Percentiles rank a stretch among this genome's conserved stretches.
Evolutionary conservation across 1,140 invertebrate genomes (phyloP).

Genomic region (Drosophila dunni): DNA sequence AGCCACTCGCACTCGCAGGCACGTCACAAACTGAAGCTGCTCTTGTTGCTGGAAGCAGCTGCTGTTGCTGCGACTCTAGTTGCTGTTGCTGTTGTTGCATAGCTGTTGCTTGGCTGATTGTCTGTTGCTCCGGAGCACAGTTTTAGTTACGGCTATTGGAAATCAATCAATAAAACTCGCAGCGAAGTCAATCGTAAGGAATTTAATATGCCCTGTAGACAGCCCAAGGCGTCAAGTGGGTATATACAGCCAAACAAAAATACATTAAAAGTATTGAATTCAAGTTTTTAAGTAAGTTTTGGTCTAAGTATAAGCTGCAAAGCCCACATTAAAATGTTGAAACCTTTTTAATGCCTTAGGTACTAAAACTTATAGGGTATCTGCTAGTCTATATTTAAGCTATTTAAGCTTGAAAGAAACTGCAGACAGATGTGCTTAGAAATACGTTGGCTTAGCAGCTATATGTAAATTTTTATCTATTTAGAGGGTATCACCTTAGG

Average conservation of each 20-base stretch:
- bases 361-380: too few species aligned
- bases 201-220: constrained; percentile 44
- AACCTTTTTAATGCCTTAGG: too few species aligned
- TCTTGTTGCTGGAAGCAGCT: constrained; percentile 16
- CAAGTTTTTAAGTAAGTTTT: too few species aligned
- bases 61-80: constrained; percentile 1
- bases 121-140: constrained; percentile 48
- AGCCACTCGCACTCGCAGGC: constrained; percentile 24
- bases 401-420: too few species aligned
- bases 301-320: too few species aligned
- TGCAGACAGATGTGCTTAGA: too few species aligned
- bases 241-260: not conserved
- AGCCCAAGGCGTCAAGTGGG: not conserved
- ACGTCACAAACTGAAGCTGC: constrained; percentile 29
- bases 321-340: too few species aligned
- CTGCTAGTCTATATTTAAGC: too few species aligned
- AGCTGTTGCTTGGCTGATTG: constrained; percentile 46
- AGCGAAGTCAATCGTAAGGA: constrained; percentile 75
- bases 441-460: too few species aligned
- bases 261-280: too few species aligned
- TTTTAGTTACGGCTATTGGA: constrained; percentile 64
- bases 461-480: too few species aligned
- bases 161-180: constrained; percentile 80
- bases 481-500: too few species aligned
- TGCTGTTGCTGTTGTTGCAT: constrained; percentile 16